A percentile compares a stretch with the other conserved stretches of the same genome.
Evolutionary conservation across 2,797 vertebrate genomes (phyloP).

Genomic region (Falco concolor): DNA sequence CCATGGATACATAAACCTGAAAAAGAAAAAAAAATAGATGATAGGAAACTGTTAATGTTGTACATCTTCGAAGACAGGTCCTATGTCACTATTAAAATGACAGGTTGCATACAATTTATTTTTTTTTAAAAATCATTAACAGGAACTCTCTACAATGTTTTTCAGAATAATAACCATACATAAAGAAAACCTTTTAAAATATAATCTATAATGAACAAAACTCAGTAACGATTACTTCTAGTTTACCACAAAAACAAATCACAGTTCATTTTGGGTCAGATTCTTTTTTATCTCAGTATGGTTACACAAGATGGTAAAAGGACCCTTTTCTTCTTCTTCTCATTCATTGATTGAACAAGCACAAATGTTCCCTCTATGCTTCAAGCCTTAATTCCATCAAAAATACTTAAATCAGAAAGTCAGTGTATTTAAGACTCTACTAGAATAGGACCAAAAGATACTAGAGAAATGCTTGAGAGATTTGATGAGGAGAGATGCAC

Average conservation of each 20-base stretch:
- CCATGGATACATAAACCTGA: conserved; percentile 86
- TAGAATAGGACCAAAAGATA: background rate
- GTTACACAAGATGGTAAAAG: background rate
- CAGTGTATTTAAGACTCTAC: background rate
- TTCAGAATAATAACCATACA: background rate
- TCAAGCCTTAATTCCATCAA: background rate
- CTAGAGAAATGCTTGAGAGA: background rate
- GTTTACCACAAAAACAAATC: background rate
- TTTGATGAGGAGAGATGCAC: background rate
- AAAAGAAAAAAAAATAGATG: background rate
- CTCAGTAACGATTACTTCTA: background rate
- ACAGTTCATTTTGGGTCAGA: background rate
- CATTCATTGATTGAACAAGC: background rate
- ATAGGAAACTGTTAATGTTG: background rate
- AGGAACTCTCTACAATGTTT: background rate
- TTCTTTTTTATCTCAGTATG: background rate
- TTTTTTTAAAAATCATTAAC: background rate
- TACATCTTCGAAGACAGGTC: background rate
- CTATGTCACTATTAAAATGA: background rate
- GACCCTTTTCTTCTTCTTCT: background rate
- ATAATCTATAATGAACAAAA: background rate
- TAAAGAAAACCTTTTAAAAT: background rate
- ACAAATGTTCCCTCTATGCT: background rate
- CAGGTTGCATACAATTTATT: background rate
- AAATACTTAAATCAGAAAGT: background rate